These are phyloP conservation scores for Paedocypris sp. DNA, from an alignment of 2,113 vertebrate genomes.

Conservation along the genomic window DNA sequence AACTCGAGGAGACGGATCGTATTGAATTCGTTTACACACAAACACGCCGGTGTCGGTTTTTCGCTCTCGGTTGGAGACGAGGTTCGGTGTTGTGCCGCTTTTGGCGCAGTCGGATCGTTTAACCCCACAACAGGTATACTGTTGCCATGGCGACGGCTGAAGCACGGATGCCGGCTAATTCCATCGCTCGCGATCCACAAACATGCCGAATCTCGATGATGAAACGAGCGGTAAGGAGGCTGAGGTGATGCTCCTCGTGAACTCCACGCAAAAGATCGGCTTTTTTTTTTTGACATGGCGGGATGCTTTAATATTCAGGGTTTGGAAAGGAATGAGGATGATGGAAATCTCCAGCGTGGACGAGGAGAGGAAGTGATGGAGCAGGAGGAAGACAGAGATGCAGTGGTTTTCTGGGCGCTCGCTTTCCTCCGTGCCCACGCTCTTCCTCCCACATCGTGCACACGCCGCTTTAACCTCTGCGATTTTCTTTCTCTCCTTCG, in stretches of 20 bases:
- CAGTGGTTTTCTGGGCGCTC: slow-evolving; percentile 50
- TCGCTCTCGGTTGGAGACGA: not conserved
- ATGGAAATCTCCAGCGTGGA: slow-evolving; percentile 38
- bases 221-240: slow-evolving; percentile 41
- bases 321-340: slow-evolving; percentile 37
- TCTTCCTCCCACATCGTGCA: slow-evolving; percentile 50
- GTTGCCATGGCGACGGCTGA: slow-evolving; percentile 54
- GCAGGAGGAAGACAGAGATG: slow-evolving; percentile 34
- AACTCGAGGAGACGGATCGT: slow-evolving; percentile 24
- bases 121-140: slow-evolving; percentile 52
- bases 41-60: not conserved
- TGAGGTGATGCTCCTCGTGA: slow-evolving; percentile 1
- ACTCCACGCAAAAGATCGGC: no score
- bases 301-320: slow-evolving; percentile 30
- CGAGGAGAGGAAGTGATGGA: slow-evolving; percentile 23
- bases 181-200: slow-evolving; percentile 43
- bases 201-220: slow-evolving; percentile 42
- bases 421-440: slow-evolving; percentile 45
- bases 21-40: slow-evolving; percentile 19
- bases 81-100: not conserved
- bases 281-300: no score
- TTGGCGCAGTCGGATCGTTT: slow-evolving; percentile 37
- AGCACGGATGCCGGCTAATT: slow-evolving; percentile 39
- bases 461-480: slow-evolving; percentile 51
- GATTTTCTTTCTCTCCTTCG: slow-evolving; percentile 35